Conservation (phyloP, 2,113 vertebrate species). For the Trichechus manatus region DNA sequence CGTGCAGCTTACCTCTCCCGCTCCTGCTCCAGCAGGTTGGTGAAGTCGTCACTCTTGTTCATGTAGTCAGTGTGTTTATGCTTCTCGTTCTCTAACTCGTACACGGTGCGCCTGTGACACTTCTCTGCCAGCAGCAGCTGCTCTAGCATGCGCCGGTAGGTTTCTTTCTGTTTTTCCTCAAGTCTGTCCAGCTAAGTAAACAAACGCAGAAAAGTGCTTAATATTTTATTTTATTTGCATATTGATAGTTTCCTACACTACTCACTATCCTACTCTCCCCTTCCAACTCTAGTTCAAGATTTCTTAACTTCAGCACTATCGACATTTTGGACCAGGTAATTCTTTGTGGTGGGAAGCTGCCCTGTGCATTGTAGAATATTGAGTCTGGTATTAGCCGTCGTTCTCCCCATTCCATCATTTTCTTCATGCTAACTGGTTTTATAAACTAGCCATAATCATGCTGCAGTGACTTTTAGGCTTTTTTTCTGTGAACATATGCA, state of each 20-base stretch:
- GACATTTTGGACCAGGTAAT: neutral
- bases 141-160: conserved; percentile 97
- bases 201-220: conserved; percentile 42
- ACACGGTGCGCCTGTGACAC: conserved; percentile 95
- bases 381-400: neutral
- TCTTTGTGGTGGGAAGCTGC: neutral
- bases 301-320: neutral
- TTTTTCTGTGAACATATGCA: neutral
- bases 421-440: neutral
- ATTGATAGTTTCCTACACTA: neutral
- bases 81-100: conserved; percentile 95
- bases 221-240: neutral
- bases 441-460: neutral
- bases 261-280: neutral
- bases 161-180: conserved; percentile 96
- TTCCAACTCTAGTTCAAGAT: neutral
- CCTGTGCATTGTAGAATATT: neutral
- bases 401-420: neutral
- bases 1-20: conserved; percentile 93
- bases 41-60: conserved; percentile 99
- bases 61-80: conserved; percentile 97
- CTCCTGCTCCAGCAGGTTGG: conserved; percentile 98
- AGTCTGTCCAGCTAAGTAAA: conserved; percentile 94
- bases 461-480: neutral
- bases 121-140: conserved; percentile 98